Percentiles rank a stretch among this genome's conserved stretches.
These are phyloP conservation scores for Fabriciana adippe DNA, from an alignment of 2,888 invertebrate species.

Conservation along the genomic window DNA sequence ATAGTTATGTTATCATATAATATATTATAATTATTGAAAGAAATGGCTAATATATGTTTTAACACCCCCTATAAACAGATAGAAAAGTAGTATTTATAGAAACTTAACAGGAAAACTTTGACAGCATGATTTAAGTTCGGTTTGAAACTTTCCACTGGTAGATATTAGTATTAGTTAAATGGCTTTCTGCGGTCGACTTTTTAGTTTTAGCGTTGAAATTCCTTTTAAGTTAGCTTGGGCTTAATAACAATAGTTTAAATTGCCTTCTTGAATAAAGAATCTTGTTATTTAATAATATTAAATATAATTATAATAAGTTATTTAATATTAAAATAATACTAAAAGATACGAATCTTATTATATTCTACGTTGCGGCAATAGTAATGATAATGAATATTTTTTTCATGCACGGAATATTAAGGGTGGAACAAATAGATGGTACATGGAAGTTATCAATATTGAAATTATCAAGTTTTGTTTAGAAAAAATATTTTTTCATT, in stretches of 20 bases:
- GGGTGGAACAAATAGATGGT: no score
- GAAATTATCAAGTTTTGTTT: no score
- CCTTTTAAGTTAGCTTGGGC: neutral
- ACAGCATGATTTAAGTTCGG: constrained; percentile 33
- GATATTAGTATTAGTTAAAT: constrained; percentile 21
- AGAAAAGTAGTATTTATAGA: constrained; percentile 21
- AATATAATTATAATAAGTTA: no score
- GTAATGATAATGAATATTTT: no score
- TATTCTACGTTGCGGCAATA: no score
- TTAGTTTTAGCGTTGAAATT: neutral
- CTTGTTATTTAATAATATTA: no score
- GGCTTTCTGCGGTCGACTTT: constrained; percentile 7
- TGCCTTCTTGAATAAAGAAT: neutral
- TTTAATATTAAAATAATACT: no score
- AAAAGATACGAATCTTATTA: no score
- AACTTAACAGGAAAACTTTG: constrained; percentile 31
- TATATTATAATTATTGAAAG: neutral
- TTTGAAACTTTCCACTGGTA: constrained; percentile 14
- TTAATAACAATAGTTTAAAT: neutral
- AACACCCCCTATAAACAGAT: constrained; percentile 12
- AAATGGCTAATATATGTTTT: neutral
- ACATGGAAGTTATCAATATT: no score
- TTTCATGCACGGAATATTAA: no score
- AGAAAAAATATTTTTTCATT: no score
- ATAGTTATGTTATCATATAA: neutral